A percentile compares a stretch with the other conserved stretches of the same genome.
Conservation (phyloP, 2,113 vertebrate species). For the Delphinapterus leucas region DNA sequence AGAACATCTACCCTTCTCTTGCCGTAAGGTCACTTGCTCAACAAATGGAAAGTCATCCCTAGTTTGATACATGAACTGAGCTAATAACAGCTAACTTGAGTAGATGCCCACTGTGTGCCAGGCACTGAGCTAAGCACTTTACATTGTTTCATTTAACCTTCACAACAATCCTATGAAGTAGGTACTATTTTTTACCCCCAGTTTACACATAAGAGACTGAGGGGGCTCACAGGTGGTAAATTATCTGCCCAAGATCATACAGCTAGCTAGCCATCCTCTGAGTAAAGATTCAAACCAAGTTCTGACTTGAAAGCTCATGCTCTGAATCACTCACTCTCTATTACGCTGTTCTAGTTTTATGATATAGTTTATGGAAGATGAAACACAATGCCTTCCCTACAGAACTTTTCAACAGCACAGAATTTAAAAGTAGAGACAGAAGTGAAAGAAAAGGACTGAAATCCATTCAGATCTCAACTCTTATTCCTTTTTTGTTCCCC, state of each 20-base stretch:
- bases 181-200: conserved; percentile 30
- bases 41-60: not conserved
- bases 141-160: conserved; percentile 15
- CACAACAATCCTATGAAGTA: not conserved
- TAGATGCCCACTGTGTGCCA: not conserved
- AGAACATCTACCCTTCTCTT: not conserved
- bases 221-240: not conserved
- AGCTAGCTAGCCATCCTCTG: not conserved
- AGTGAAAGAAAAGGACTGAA: conserved; percentile 11
- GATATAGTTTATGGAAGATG: not conserved
- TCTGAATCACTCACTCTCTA: conserved; percentile 6
- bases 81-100: conserved; percentile 35
- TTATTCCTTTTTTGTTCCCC: not conserved
- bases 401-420: conserved; percentile 11
- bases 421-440: conserved; percentile 27
- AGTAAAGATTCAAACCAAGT: conserved; percentile 30
- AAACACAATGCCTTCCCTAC: not conserved
- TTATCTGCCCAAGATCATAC: not conserved
- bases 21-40: not conserved
- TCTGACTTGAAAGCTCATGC: not conserved
- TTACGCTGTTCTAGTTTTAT: conserved; percentile 10
- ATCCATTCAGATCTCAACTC: not conserved
- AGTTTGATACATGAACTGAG: not conserved
- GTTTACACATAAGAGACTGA: not conserved
- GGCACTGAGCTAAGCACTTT: not conserved